Evolutionary conservation across 2,888 invertebrate species (phyloP).

Genomic region (Pachydiplax longipennis): DNA sequence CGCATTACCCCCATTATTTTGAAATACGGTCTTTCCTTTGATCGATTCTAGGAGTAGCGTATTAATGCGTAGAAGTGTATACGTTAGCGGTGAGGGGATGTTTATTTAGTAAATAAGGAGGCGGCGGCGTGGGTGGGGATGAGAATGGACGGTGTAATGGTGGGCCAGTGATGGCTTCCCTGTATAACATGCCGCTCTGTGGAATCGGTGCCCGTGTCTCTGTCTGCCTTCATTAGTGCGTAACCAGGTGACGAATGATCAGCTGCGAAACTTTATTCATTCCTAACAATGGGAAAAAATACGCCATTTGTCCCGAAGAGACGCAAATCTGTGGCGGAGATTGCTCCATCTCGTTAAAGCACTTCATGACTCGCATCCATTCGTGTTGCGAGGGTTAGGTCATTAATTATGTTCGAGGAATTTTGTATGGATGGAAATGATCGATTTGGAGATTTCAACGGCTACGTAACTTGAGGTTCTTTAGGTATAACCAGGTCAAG

Average conservation of each 20-base stretch:
- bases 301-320: not conserved
- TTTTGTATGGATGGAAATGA: too few relatives aligned
- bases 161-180: not conserved
- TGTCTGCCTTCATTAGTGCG: conserved; percentile 27
- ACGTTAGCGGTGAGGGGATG: not conserved
- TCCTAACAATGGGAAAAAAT: not conserved
- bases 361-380: too few relatives aligned
- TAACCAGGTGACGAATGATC: not conserved
- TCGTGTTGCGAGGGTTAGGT: too few relatives aligned
- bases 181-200: not conserved
- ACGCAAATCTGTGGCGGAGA: not conserved
- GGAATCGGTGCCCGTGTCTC: conserved; percentile 32
- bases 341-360: too few relatives aligned
- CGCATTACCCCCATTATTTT: too few relatives aligned
- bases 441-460: too few relatives aligned
- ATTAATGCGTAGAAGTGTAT: not conserved
- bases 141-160: not conserved
- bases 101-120: not conserved
- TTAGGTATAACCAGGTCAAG: too few relatives aligned
- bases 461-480: too few relatives aligned
- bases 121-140: not conserved
- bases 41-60: too few relatives aligned
- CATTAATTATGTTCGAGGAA: too few relatives aligned
- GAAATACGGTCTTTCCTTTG: too few relatives aligned
- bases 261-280: not conserved